These are phyloP conservation scores for Apeira syringaria DNA, from an alignment of 2,888 invertebrate genomes.

Conservation along the genomic window DNA sequence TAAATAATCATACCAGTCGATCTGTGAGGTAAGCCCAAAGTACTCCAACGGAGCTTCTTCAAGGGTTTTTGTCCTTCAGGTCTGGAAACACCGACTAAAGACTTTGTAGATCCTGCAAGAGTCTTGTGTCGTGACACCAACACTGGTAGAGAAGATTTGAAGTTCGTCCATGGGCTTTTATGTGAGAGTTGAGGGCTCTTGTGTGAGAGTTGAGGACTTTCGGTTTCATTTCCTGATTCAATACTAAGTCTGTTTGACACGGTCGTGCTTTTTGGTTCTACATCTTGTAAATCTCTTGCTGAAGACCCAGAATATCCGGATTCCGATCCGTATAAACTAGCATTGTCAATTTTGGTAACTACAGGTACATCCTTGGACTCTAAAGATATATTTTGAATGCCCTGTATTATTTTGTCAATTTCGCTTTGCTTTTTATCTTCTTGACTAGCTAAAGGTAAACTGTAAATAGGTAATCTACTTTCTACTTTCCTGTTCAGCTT, in stretches of 20 bases:
- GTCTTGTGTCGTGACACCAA: conserved; percentile 39
- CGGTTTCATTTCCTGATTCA: conserved; percentile 26
- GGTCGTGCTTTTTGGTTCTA: conserved; percentile 32
- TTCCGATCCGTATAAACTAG: conserved; percentile 56
- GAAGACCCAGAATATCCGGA: conserved; percentile 58
- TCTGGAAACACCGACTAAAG: conserved; percentile 42
- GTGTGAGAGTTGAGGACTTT: conserved; percentile 26
- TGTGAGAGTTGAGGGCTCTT: conserved; percentile 24
- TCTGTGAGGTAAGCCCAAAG: conserved; percentile 49
- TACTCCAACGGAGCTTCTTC: conserved; percentile 64
- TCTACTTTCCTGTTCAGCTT: conserved; percentile 31
- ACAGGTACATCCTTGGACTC: conserved; percentile 33
- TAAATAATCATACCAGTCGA: conserved; percentile 42
- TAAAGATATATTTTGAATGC: conserved; percentile 38
- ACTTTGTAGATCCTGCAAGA: conserved; percentile 45
- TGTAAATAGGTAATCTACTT: conserved; percentile 2
- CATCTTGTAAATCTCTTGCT: conserved; percentile 44
- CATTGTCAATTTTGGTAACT: conserved; percentile 44
- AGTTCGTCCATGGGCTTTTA: conserved; percentile 29
- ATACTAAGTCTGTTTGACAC: conserved; percentile 22
- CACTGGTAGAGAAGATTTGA: conserved; percentile 50
- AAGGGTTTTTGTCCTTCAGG: conserved; percentile 39
- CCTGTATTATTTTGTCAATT: conserved; percentile 32
- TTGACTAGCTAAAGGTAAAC: conserved; percentile 17
- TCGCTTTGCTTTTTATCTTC: conserved; percentile 30